These are phyloP conservation scores for Sminthurides aquaticus DNA, from an alignment of 2,888 invertebrate genomes.

Conservation along the genomic window DNA sequence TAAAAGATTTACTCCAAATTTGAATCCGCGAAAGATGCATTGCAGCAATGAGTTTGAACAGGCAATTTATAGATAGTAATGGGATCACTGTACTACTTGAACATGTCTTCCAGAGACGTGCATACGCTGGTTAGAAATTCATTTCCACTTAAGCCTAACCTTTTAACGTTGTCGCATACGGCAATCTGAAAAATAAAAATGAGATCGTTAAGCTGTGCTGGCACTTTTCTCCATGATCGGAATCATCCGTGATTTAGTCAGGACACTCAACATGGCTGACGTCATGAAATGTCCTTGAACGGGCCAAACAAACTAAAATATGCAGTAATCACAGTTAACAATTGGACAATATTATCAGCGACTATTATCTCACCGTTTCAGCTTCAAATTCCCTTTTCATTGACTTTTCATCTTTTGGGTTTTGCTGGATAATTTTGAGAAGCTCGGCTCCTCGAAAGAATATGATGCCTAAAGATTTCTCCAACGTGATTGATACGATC, in stretches of 20 bases:
- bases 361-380: conserved; percentile 32
- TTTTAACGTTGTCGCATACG: conserved; percentile 33
- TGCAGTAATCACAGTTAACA: background rate
- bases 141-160: conserved; percentile 27
- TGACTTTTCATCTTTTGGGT: conserved; percentile 24
- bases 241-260: too few species aligned
- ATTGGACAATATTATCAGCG: background rate
- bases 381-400: conserved; percentile 29
- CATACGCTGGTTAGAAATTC: conserved; percentile 27
- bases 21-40: too few species aligned
- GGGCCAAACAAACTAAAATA: conserved; percentile 10
- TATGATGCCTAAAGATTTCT: conserved; percentile 30
- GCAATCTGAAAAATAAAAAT: conserved; percentile 28
- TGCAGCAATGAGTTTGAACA: too few species aligned
- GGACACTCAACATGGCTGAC: background rate
- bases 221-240: too few species aligned
- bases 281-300: background rate
- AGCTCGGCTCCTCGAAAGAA: conserved; percentile 24
- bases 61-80: too few species aligned
- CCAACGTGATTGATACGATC: conserved; percentile 27
- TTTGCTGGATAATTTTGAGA: conserved; percentile 22
- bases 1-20: too few species aligned
- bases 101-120: conserved; percentile 29
- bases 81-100: too few species aligned
- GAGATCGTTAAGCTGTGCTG: too few species aligned